Evolutionary conservation across 2,888 invertebrate genomes (phyloP), one percentile per base, ranked within the genome.

Genomic region (Archaeoteleia sp.): DNA sequence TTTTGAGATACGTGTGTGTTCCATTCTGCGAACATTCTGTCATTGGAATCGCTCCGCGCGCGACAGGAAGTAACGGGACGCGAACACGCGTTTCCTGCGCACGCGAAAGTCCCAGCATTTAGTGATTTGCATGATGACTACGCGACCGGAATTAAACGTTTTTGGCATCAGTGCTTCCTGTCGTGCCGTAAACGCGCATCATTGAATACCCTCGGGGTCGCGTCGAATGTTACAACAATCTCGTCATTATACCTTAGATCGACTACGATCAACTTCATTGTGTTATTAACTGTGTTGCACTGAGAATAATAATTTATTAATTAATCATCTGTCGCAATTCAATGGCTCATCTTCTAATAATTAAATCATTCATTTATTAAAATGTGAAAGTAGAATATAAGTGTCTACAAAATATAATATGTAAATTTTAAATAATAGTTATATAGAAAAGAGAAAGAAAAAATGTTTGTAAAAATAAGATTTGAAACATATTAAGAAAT

Each of bases 51-150:
- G 66, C 67, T 72, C 69, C 72, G 73, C 51, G 71, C 66, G 67
- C 39, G 72, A 67, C 79, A 78, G 82, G 81, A 83, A 82, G 78
- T 80, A 82, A 80, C 80, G 78, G 79, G 71, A 78, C 74, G 67
- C 73, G 71, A 75, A 73, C 74, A 57, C 51, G 69, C 74, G 71
- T 77, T 82, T 82, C 82, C 82, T 78, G 72, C 71, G 61, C 62
- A 32, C 46, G 42, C 63, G 48, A 53, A 58, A 63, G 54, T 57
- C 53, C 51, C 54, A 30, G 12, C n/a, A 46, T 51, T 55, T 61
- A 57, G 51, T 43, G 60, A 53, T 65, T 60, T 65, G 55, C 65
- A 57, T 65, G 63, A 55, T 55, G 60, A 37, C 34, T 62, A 53
- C 66, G 58, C 57, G 66, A 51, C 39, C 49, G 55, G 68, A 71